These are phyloP conservation scores for Caenorhabditis sp. DNA, from an alignment of 2,888 invertebrate genomes.

Conservation along the genomic window DNA sequence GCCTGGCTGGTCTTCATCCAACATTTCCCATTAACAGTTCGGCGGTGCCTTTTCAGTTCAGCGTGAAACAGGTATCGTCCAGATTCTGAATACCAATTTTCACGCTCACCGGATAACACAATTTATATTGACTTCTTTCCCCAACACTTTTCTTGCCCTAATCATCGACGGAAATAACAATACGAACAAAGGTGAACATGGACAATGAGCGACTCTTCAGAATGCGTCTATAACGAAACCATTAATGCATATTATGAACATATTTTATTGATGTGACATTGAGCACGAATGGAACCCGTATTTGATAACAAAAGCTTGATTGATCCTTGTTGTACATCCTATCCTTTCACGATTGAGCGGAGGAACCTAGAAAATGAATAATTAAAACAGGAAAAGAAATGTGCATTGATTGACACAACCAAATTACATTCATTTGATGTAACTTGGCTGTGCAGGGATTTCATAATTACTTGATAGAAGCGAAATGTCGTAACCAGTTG, in stretches of 20 bases:
- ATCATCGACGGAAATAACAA: not conserved
- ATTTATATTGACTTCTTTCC: not conserved
- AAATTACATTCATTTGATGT: too few relatives aligned
- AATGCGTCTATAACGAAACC: not conserved
- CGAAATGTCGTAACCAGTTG: not conserved
- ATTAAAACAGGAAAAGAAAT: too few relatives aligned
- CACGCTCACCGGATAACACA: not conserved
- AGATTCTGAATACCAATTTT: not conserved
- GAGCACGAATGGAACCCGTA: not conserved
- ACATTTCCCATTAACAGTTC: not conserved
- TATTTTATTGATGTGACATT: not conserved
- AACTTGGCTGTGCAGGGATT: too few relatives aligned
- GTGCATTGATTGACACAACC: too few relatives aligned
- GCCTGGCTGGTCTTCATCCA: not conserved
- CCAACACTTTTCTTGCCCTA: not conserved
- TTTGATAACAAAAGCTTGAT: not conserved
- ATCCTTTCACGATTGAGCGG: too few relatives aligned
- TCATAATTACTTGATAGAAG: not conserved
- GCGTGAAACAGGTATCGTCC: not conserved
- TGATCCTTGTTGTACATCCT: too few relatives aligned
- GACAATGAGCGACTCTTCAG: not conserved
- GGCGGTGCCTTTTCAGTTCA: not conserved
- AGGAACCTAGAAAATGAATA: too few relatives aligned
- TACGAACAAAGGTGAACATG: not conserved
- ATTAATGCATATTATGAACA: not conserved